phyloP scores from a whole-genome alignment of 2,797 vertebrate species.

The Oreortyx pictus region DNA sequence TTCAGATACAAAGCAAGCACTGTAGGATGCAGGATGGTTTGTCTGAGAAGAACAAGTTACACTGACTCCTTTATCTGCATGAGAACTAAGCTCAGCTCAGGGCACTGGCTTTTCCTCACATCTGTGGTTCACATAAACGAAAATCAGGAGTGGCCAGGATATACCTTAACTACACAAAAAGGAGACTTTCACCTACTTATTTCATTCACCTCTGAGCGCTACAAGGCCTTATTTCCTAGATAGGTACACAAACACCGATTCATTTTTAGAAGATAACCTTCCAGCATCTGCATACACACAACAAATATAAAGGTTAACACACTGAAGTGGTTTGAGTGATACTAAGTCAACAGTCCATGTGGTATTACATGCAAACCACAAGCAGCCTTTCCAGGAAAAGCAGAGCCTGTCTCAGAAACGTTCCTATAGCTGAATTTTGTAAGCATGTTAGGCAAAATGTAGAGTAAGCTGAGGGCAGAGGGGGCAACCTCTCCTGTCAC shows the following conservation, averaged over 20 bases:
- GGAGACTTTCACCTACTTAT: background rate
- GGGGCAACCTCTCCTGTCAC: too few species aligned
- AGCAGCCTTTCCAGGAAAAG: background rate
- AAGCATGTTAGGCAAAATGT: background rate
- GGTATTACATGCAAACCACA: background rate
- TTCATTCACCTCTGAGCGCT: background rate
- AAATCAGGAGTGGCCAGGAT: background rate
- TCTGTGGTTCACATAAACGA: fast-evolving
- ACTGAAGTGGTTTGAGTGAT: background rate
- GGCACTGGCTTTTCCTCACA: background rate
- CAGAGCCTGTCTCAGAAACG: background rate
- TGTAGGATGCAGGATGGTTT: background rate
- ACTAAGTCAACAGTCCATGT: background rate
- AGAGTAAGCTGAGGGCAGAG: background rate
- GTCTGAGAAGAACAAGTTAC: background rate
- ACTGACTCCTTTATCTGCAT: background rate
- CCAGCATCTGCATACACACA: background rate
- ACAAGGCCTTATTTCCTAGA: background rate
- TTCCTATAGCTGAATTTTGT: background rate
- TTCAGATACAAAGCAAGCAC: background rate
- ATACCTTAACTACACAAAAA: too few species aligned
- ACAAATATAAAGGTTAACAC: background rate
- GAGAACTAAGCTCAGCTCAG: background rate
- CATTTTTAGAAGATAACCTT: background rate
- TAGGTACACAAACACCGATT: background rate